phyloP scores from a whole-genome alignment of 1,140 invertebrate genomes.

The Ceratitis capitata region DNA sequence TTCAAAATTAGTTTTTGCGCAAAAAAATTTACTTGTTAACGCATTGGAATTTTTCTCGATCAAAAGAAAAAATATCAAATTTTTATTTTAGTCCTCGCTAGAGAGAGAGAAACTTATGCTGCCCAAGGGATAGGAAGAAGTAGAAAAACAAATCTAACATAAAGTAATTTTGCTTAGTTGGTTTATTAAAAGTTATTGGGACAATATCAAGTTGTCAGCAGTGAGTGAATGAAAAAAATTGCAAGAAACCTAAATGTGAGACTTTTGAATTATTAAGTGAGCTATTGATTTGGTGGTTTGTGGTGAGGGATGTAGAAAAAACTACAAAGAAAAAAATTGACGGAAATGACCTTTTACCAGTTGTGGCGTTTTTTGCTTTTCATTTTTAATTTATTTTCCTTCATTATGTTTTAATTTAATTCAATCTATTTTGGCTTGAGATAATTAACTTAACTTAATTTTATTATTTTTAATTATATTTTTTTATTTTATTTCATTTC shows the following conservation, averaged over 20 bases:
- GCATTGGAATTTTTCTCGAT: neutral
- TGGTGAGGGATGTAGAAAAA: neutral
- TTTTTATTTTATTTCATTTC: too few relatives aligned
- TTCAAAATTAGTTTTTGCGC: neutral
- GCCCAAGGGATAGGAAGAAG: neutral
- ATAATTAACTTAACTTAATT: too few relatives aligned
- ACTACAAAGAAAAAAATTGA: too few relatives aligned
- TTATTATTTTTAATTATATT: too few relatives aligned
- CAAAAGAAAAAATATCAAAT: neutral
- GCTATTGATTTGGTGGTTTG: neutral
- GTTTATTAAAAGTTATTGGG: constrained; percentile 26
- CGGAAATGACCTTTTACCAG: too few relatives aligned
- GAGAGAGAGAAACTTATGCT: neutral
- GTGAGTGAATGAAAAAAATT: neutral
- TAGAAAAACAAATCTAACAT: neutral
- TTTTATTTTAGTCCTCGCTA: neutral
- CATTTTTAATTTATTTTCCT: too few relatives aligned
- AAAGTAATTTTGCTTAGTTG: neutral
- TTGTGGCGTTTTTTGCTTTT: too few relatives aligned
- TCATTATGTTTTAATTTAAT: too few relatives aligned
- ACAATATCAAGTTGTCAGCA: constrained; percentile 8
- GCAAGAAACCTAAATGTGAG: neutral
- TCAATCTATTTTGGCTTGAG: too few relatives aligned
- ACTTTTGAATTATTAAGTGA: neutral
- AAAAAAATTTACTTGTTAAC: constrained; percentile 9